Conservation (phyloP, 1,140 invertebrate genomes). For the Maniola jurtina region DNA sequence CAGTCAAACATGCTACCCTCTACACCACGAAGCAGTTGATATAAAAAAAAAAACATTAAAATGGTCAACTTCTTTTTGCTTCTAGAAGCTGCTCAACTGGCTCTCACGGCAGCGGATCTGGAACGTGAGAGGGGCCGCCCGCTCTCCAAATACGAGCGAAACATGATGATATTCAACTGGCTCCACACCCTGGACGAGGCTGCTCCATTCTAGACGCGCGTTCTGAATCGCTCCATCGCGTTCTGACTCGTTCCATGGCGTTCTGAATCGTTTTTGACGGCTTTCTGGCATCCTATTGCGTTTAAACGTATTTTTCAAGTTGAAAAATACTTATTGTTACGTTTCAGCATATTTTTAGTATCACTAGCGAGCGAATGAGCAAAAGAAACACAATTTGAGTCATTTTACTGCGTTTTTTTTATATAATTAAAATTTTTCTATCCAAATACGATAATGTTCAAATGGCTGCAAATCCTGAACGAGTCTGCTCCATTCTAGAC, state of each 20-base stretch:
- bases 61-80: not conserved
- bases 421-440: no score
- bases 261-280: not conserved
- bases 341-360: not conserved
- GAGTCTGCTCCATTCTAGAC: no score
- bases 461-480: no score
- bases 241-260: constrained; percentile 13
- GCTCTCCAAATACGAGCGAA: constrained; percentile 91
- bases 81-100: constrained; percentile 72
- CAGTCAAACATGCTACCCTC: no score
- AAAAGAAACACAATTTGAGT: no score
- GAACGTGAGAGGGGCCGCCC: constrained; percentile 90
- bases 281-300: not conserved
- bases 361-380: no score
- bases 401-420: no score
- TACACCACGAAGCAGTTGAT: no score
- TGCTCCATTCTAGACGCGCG: constrained; percentile 39
- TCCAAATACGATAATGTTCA: no score
- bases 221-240: constrained; percentile 2
- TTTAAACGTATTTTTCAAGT: not conserved
- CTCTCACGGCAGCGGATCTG: constrained; percentile 87
- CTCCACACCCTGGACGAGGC: constrained; percentile 88
- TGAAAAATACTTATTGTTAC: no score
- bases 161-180: constrained; percentile 97
- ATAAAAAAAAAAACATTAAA: no score